Evolutionary conservation across 1,140 invertebrate genomes (phyloP).

Genomic region (Caligus rogercresseyi): DNA sequence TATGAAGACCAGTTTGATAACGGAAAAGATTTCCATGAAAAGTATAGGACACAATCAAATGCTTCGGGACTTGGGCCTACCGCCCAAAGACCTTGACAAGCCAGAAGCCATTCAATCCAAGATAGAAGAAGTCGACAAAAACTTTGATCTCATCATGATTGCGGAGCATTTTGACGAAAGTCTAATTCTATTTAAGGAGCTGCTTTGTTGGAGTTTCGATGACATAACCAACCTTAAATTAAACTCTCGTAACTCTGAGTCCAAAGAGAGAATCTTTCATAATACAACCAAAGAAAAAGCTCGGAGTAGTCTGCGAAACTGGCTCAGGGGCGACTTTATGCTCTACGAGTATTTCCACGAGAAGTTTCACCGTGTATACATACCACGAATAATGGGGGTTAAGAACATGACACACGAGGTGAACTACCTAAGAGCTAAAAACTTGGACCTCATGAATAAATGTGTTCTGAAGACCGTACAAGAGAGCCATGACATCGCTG

Average conservation of each 20-base stretch:
- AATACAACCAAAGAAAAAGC: too few relatives aligned
- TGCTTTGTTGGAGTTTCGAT: conserved; percentile 34
- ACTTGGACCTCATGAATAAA: too few relatives aligned
- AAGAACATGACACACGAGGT: too few relatives aligned
- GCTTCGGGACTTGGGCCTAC: conserved; percentile 26
- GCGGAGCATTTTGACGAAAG: conserved; percentile 37
- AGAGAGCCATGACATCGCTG: too few relatives aligned
- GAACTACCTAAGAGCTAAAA: too few relatives aligned
- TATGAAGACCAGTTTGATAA: neutral
- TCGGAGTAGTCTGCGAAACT: too few relatives aligned
- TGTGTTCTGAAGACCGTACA: too few relatives aligned
- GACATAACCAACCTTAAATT: conserved; percentile 31
- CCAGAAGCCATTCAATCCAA: conserved; percentile 7
- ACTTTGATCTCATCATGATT: conserved; percentile 36
- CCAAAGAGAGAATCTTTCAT: too few relatives aligned
- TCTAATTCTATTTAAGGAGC: conserved; percentile 32
- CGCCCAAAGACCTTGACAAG: conserved; percentile 18
- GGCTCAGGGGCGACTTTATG: too few relatives aligned
- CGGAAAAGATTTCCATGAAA: neutral
- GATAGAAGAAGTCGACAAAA: conserved; percentile 28
- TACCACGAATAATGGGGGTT: too few relatives aligned
- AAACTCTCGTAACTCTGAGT: conserved; percentile 27
- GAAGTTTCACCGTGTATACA: too few relatives aligned
- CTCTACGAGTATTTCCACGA: too few relatives aligned
- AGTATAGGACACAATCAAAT: conserved; percentile 27